Conservation (phyloP, 2,797 vertebrate genomes). For the Liparis tanakae region DNA sequence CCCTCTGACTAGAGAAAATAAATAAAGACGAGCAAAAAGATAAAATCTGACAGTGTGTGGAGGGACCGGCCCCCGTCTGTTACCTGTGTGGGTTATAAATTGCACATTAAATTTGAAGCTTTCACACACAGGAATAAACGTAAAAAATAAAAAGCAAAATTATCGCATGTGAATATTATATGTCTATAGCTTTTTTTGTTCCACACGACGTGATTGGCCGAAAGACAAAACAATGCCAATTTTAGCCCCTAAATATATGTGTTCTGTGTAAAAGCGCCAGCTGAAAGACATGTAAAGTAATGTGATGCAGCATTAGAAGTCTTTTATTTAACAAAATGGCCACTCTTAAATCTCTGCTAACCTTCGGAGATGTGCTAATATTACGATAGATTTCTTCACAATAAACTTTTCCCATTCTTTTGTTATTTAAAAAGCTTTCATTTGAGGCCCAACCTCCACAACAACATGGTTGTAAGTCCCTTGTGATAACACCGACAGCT, state of each 20-base stretch:
- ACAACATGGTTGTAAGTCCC: too few relatives aligned
- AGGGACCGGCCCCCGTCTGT: slow-evolving; percentile 53
- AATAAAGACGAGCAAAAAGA: slow-evolving; percentile 28
- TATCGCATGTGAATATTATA: neutral
- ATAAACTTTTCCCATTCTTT: too few relatives aligned
- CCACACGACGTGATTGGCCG: neutral
- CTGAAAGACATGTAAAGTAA: too few relatives aligned
- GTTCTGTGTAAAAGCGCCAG: neutral
- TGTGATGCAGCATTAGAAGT: too few relatives aligned
- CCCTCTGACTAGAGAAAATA: slow-evolving; percentile 48
- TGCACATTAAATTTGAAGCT: neutral
- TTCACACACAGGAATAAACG: neutral
- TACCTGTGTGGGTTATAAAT: slow-evolving; percentile 2
- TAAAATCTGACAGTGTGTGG: slow-evolving; percentile 54
- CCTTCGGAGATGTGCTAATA: too few relatives aligned
- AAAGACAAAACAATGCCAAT: neutral
- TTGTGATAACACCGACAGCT: too few relatives aligned
- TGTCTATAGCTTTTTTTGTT: neutral
- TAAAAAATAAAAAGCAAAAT: neutral
- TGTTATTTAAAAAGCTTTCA: too few relatives aligned
- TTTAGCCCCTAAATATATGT: neutral
- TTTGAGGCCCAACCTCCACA: too few relatives aligned
- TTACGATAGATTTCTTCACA: too few relatives aligned
- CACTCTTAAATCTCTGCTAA: too few relatives aligned
- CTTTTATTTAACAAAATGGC: too few relatives aligned